Conservation (phyloP, 2,113 vertebrate species). For the Erythrolamprus reginae region DNA sequence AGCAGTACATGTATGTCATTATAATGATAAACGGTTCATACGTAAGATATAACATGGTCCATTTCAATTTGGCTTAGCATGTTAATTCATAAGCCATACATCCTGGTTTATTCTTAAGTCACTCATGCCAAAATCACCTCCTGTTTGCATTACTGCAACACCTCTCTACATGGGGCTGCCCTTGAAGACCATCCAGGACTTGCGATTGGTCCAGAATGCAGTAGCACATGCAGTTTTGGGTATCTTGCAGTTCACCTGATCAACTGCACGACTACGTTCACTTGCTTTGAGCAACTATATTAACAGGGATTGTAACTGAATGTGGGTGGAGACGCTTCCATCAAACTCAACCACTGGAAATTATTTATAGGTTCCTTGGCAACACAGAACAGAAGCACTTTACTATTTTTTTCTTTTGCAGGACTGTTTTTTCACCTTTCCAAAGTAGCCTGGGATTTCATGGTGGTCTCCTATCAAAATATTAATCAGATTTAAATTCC, state of each 20-base stretch:
- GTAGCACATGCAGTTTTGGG: not conserved
- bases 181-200: not conserved
- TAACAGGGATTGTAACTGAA: not conserved
- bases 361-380: not conserved
- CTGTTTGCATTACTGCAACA: not conserved
- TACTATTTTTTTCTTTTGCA: not conserved
- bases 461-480: not conserved
- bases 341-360: not conserved
- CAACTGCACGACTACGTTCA: not conserved
- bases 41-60: not conserved
- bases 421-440: not conserved
- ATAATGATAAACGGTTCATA: not conserved
- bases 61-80: not conserved
- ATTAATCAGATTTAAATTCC: not conserved
- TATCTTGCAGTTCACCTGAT: not conserved
- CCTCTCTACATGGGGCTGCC: not conserved
- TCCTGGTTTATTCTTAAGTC: not conserved
- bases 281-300: not conserved
- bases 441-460: not conserved
- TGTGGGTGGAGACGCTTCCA: not conserved
- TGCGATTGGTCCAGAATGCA: not conserved
- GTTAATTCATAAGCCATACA: not conserved
- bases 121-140: not conserved
- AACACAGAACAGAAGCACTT: not conserved
- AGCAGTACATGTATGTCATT: not conserved